A percentile compares a stretch with the other conserved stretches of the same genome.
Conservation (phyloP, 1,140 invertebrate genomes). For the Aricia agestis region DNA sequence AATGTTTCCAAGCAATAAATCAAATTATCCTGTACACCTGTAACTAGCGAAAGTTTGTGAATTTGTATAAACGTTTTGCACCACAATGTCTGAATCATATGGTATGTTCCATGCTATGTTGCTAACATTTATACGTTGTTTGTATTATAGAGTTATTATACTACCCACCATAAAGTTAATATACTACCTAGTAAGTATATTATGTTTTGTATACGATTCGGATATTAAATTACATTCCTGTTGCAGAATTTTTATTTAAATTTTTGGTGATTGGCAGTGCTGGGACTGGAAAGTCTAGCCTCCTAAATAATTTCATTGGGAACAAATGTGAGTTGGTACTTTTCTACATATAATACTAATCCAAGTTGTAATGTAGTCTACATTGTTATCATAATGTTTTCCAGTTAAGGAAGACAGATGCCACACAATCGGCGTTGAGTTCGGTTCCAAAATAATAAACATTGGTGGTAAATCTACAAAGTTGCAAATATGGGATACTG, state of each 20-base stretch:
- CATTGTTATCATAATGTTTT: slow-evolving; percentile 31
- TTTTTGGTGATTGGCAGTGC: slow-evolving; percentile 90
- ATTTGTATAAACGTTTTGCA: slow-evolving; percentile 15
- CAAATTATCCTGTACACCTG: background rate
- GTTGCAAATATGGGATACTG: slow-evolving; percentile 89
- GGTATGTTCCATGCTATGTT: slow-evolving; percentile 23
- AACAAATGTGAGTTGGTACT: slow-evolving; percentile 86
- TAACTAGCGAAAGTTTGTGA: background rate
- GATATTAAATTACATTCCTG: slow-evolving; percentile 24
- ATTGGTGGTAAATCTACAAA: slow-evolving; percentile 91
- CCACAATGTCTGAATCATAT: slow-evolving; percentile 43
- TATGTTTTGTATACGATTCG: too few species aligned
- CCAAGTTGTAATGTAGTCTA: background rate
- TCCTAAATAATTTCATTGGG: slow-evolving; percentile 93
- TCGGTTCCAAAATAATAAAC: slow-evolving; percentile 90
- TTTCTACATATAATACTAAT: background rate
- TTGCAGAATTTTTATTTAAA: slow-evolving; percentile 89
- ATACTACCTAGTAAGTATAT: too few species aligned
- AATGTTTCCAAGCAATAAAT: background rate
- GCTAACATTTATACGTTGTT: background rate
- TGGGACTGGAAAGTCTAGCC: slow-evolving; percentile 92
- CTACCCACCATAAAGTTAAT: too few species aligned
- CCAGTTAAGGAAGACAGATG: slow-evolving; percentile 87
- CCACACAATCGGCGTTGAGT: slow-evolving; percentile 90
- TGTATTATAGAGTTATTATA: too few species aligned